These are phyloP conservation scores for Macrosiphum euphorbiae DNA, from an alignment of 2,888 invertebrate species.

Conservation along the genomic window DNA sequence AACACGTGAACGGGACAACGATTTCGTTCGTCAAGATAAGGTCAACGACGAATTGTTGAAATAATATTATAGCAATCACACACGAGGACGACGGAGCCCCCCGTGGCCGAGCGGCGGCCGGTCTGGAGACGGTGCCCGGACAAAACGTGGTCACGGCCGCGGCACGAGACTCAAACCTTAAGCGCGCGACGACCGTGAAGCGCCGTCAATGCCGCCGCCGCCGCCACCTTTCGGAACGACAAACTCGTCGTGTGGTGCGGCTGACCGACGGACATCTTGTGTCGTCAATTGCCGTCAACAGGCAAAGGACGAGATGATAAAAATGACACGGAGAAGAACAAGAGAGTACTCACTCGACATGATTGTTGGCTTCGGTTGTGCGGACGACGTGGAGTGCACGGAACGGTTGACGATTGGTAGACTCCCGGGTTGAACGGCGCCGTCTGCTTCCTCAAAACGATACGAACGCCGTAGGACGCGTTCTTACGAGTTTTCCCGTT, in stretches of 20 bases:
- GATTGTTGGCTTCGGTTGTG: not conserved
- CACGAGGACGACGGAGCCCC: not conserved
- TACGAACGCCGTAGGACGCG: not conserved
- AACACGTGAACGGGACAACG: slow-evolving; percentile 48
- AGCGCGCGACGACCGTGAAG: not conserved
- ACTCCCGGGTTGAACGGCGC: not conserved
- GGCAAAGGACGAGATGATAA: not conserved
- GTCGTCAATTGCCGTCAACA: not conserved
- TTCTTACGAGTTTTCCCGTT: not conserved
- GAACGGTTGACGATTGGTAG: not conserved
- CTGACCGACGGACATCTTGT: not conserved
- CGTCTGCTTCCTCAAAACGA: not conserved
- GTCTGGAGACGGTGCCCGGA: not conserved
- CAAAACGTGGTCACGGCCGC: slow-evolving; percentile 40
- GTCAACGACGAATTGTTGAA: not conserved
- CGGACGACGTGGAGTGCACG: not conserved
- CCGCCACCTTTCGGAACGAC: not conserved
- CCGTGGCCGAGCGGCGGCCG: not conserved
- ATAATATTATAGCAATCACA: too few relatives aligned
- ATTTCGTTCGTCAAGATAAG: too few relatives aligned
- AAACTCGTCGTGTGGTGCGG: not conserved
- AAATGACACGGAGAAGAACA: not conserved
- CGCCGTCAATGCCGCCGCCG: not conserved
- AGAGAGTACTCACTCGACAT: slow-evolving; percentile 54
- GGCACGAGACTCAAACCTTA: not conserved